These are phyloP conservation scores for Platyscapa corneri DNA, from an alignment of 1,140 invertebrate species.

Conservation along the genomic window DNA sequence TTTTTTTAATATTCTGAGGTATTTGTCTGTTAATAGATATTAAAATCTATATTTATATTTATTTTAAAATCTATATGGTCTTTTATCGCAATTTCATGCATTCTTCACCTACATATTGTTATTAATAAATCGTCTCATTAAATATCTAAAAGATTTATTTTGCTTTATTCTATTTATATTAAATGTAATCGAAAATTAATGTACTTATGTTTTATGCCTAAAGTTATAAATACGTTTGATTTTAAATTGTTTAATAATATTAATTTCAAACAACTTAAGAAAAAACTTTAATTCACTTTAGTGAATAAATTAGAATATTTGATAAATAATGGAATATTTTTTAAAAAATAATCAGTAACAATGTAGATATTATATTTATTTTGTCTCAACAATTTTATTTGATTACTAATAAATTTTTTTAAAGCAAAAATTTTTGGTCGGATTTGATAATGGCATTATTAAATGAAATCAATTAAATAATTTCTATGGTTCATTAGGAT, in stretches of 20 bases:
- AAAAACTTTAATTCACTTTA: neutral
- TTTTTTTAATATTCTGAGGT: neutral
- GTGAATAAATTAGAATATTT: too few relatives aligned
- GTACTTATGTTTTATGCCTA: neutral
- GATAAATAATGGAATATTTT: too few relatives aligned
- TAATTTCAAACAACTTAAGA: neutral
- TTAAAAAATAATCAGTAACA: too few relatives aligned
- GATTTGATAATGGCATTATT: too few relatives aligned
- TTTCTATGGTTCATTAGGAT: neutral
- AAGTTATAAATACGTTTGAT: neutral
- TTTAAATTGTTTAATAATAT: neutral
- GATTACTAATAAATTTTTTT: too few relatives aligned
- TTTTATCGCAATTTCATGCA: neutral
- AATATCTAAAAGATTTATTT: neutral
- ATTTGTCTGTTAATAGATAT: neutral
- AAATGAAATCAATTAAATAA: too few relatives aligned
- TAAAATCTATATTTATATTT: constrained; percentile 2
- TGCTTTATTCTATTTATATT: neutral
- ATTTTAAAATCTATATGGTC: neutral
- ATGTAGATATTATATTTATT: too few relatives aligned
- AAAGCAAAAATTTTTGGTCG: too few relatives aligned
- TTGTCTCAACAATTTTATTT: too few relatives aligned
- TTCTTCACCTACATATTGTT: neutral
- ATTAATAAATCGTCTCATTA: neutral
- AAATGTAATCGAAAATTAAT: neutral